These are phyloP conservation scores for Indri indri DNA, from an alignment of 2,113 vertebrate species.

Conservation along the genomic window DNA sequence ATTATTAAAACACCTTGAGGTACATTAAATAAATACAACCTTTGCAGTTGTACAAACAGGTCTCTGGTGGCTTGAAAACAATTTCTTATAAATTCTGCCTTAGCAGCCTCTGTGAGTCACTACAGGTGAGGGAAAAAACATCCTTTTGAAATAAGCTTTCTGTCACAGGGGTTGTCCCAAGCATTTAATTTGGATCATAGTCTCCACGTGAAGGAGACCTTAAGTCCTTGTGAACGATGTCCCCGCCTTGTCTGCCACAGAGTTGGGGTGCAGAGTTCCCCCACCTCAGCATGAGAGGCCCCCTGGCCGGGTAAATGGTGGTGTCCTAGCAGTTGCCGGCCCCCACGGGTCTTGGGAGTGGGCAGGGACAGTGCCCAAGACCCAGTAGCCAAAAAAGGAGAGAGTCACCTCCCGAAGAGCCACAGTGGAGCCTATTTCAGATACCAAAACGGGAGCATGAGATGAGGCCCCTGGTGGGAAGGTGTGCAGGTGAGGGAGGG, in stretches of 20 bases:
- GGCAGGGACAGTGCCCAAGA: neutral
- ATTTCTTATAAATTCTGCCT: constrained; percentile 68
- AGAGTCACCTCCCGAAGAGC: neutral
- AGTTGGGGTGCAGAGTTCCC: neutral
- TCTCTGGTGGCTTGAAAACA: constrained; percentile 69
- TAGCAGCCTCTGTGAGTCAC: constrained; percentile 66
- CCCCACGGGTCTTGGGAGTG: neutral
- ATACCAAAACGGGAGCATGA: too few species aligned
- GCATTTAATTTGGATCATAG: constrained; percentile 24
- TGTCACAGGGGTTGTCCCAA: constrained; percentile 36
- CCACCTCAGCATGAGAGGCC: neutral
- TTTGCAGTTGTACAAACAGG: constrained; percentile 80
- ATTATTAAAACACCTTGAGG: constrained; percentile 95
- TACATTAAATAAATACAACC: constrained; percentile 93
- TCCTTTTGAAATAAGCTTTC: constrained; percentile 44
- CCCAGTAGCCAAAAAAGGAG: neutral
- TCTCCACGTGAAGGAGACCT: constrained; percentile 56
- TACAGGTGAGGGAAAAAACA: constrained; percentile 15
- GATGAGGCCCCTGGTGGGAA: accelerated
- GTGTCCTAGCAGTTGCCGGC: constrained; percentile 87
- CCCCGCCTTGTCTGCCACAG: neutral
- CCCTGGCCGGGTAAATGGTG: constrained; percentile 82
- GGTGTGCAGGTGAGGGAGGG: accelerated
- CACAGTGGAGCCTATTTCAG: neutral
- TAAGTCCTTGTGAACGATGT: constrained; percentile 54